A percentile compares a stretch with the other conserved stretches of the same genome.
phyloP scores from a whole-genome alignment of 2,888 invertebrate species.

The Andrena hattorfiana region DNA sequence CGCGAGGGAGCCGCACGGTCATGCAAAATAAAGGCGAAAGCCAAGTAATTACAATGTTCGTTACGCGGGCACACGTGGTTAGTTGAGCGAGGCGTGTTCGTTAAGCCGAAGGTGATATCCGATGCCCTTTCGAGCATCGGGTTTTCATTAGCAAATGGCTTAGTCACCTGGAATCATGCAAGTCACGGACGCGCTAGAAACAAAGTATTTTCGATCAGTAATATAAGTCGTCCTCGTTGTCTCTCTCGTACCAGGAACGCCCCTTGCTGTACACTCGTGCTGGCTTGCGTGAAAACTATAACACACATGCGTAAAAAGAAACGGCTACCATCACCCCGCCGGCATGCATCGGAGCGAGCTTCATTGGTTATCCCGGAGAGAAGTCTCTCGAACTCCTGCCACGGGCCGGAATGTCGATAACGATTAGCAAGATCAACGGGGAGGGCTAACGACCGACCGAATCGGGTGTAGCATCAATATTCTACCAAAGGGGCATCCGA shows the following conservation, averaged over 20 bases:
- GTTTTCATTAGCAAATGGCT: constrained; percentile 72
- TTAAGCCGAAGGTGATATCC: constrained; percentile 68
- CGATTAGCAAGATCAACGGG: constrained; percentile 1
- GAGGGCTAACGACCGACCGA: constrained; percentile 5
- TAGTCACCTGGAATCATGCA: constrained; percentile 83
- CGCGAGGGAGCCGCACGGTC: not conserved
- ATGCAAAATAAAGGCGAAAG: constrained; percentile 37
- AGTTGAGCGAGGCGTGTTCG: constrained; percentile 71
- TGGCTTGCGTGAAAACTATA: constrained; percentile 81
- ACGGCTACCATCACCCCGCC: constrained; percentile 80
- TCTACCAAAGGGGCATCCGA: not conserved
- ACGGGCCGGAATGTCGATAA: constrained; percentile 7
- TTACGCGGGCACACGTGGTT: constrained; percentile 45
- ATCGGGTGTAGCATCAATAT: not conserved
- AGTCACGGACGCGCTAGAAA: constrained; percentile 79
- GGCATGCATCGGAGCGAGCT: constrained; percentile 71
- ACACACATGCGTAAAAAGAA: constrained; percentile 81
- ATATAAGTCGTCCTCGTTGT: constrained; percentile 83
- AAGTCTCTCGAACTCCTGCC: constrained; percentile 11
- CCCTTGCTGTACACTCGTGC: constrained; percentile 76
- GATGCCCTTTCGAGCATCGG: constrained; percentile 65
- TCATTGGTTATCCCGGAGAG: constrained; percentile 32
- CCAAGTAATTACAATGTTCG: constrained; percentile 39
- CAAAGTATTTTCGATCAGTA: constrained; percentile 82
- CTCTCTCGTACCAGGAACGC: constrained; percentile 76